Evolutionary conservation across 2,888 invertebrate species (phyloP).

Genomic region (Teleogryllus oceanicus): DNA sequence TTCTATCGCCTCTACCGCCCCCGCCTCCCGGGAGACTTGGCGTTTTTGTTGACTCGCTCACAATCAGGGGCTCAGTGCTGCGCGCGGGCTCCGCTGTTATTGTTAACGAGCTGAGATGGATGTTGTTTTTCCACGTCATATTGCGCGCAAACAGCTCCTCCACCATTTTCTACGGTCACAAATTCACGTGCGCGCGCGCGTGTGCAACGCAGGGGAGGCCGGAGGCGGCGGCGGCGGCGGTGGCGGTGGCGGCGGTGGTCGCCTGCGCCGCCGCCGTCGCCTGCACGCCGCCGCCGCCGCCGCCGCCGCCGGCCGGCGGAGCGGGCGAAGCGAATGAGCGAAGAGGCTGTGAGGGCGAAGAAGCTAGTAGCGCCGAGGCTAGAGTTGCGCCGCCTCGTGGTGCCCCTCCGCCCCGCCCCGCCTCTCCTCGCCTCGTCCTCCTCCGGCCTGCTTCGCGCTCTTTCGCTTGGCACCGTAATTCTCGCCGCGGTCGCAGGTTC

Average conservation of each 20-base stretch:
- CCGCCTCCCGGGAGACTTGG: background rate
- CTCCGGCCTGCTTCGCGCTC: slow-evolving; percentile 20
- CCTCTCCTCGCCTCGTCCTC: background rate
- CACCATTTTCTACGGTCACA: slow-evolving; percentile 10
- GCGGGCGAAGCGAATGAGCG: too few relatives aligned
- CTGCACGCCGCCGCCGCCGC: background rate
- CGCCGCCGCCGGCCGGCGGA: too few relatives aligned
- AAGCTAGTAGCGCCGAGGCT: too few relatives aligned
- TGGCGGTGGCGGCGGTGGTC: background rate
- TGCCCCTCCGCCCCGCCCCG: background rate
- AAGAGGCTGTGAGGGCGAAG: too few relatives aligned
- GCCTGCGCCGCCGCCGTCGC: background rate
- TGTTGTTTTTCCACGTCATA: slow-evolving; percentile 18
- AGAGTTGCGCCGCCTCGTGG: too few relatives aligned
- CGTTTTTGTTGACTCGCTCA: slow-evolving; percentile 18
- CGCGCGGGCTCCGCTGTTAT: slow-evolving; percentile 18
- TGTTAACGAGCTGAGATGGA: slow-evolving; percentile 18
- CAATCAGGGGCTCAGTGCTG: background rate
- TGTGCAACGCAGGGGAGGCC: background rate
- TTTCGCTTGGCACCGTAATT: slow-evolving; percentile 21
- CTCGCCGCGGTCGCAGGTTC: slow-evolving; percentile 11
- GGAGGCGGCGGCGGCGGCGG: background rate
- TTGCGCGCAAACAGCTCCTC: slow-evolving; percentile 18
- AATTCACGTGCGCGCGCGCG: slow-evolving; percentile 5
- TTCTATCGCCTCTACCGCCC: slow-evolving; percentile 18